Percentiles rank a stretch among this genome's conserved stretches.
Conservation (phyloP, 2,888 invertebrate genomes). For the Panzeria rudis region DNA sequence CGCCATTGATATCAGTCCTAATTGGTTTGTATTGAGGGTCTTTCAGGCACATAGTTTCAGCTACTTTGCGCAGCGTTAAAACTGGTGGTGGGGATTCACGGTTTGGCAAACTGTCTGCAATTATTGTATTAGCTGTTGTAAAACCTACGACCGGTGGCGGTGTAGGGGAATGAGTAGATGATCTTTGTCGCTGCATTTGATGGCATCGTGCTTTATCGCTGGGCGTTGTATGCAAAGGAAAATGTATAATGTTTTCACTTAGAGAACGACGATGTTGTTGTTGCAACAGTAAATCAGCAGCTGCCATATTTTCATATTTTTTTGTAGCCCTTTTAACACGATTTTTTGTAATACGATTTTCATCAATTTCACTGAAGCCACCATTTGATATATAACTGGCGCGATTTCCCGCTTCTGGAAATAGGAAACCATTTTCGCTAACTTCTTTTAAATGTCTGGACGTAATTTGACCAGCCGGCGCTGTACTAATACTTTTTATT, state of each 20-base stretch:
- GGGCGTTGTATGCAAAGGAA: slow-evolving; percentile 87
- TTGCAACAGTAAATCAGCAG: slow-evolving; percentile 84
- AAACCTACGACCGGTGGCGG: slow-evolving; percentile 77
- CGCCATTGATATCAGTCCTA: slow-evolving; percentile 81
- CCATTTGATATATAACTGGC: slow-evolving; percentile 75
- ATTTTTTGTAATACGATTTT: slow-evolving; percentile 78
- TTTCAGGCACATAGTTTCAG: slow-evolving; percentile 93
- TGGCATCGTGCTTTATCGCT: slow-evolving; percentile 91
- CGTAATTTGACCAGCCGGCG: slow-evolving; percentile 75
- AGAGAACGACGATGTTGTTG: slow-evolving; percentile 89
- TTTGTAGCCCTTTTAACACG: slow-evolving; percentile 82
- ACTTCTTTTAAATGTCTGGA: slow-evolving; percentile 76
- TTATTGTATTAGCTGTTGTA: slow-evolving; percentile 81
- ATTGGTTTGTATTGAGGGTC: slow-evolving; percentile 92
- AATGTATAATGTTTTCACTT: slow-evolving; percentile 88
- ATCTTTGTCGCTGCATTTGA: slow-evolving; percentile 85
- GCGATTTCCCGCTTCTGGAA: slow-evolving; percentile 74
- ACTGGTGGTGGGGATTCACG: slow-evolving; percentile 77
- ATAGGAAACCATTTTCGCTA: slow-evolving; percentile 78
- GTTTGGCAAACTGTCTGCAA: slow-evolving; percentile 84
- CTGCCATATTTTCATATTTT: slow-evolving; percentile 79
- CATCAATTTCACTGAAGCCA: slow-evolving; percentile 79
- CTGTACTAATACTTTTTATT: slow-evolving; percentile 71
- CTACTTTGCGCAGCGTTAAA: slow-evolving; percentile 87
- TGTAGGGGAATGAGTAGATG: slow-evolving; percentile 81